Evolutionary conservation across 1,140 invertebrate species (phyloP).

Genomic region (Cylas formicarius): DNA sequence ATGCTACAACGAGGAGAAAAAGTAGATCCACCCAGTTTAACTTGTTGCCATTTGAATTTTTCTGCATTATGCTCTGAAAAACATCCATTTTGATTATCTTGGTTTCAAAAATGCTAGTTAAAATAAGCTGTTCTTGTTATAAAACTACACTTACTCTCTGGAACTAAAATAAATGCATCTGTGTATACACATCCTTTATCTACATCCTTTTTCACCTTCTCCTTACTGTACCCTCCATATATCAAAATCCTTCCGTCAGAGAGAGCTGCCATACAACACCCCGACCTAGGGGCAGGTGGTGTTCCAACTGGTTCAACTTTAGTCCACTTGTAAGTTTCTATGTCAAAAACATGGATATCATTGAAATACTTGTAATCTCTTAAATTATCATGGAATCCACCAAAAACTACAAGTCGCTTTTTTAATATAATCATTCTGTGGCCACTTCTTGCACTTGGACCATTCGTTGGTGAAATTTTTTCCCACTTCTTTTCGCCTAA

Average conservation of each 20-base stretch:
- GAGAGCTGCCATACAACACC: slow-evolving; percentile 59
- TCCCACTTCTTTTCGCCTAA: slow-evolving; percentile 78
- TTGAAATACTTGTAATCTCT: slow-evolving; percentile 86
- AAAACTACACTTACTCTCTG: slow-evolving; percentile 54
- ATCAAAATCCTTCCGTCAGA: slow-evolving; percentile 62
- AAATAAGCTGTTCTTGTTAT: slow-evolving; percentile 1
- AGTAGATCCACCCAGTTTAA: slow-evolving; percentile 60
- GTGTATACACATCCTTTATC: slow-evolving; percentile 74
- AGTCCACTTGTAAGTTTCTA: slow-evolving; percentile 73
- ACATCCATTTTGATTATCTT: slow-evolving; percentile 12
- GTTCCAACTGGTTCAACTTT: slow-evolving; percentile 62
- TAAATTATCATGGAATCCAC: slow-evolving; percentile 86
- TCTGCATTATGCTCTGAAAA: slow-evolving; percentile 54
- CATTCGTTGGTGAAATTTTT: slow-evolving; percentile 62
- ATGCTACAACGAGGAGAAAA: slow-evolving; percentile 65
- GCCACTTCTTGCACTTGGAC: slow-evolving; percentile 79
- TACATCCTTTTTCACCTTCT: slow-evolving; percentile 68
- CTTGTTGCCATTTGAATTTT: slow-evolving; percentile 70
- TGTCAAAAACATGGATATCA: slow-evolving; percentile 77
- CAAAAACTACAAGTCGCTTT: slow-evolving; percentile 79
- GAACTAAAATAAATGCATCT: slow-evolving; percentile 71
- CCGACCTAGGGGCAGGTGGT: slow-evolving; percentile 63
- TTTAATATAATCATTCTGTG: slow-evolving; percentile 79
- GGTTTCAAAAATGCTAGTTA: not conserved
- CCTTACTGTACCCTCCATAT: slow-evolving; percentile 83